A percentile compares a stretch with the other conserved stretches of the same genome.
phyloP scores from a whole-genome alignment of 2,113 vertebrate species.

The Cacatua alba region DNA sequence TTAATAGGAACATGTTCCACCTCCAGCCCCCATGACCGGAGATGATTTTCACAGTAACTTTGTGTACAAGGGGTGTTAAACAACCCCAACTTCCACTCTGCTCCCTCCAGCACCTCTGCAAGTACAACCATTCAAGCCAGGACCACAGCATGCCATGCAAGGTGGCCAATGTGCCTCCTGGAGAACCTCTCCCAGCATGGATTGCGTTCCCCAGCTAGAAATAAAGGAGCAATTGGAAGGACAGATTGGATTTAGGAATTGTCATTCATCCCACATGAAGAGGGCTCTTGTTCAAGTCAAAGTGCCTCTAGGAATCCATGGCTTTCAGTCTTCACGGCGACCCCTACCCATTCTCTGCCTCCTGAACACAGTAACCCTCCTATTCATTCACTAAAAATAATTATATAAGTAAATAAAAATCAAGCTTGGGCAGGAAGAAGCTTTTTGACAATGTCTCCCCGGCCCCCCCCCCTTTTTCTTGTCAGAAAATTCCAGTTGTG shows the following conservation, averaged over 20 bases:
- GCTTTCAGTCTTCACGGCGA: not conserved
- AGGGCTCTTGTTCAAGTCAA: not conserved
- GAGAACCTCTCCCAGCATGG: not conserved
- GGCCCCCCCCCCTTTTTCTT: not conserved
- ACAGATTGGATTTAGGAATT: not conserved
- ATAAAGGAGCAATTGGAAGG: rapidly evolving
- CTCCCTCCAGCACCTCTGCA: not conserved
- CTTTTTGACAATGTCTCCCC: not conserved
- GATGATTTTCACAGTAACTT: not conserved
- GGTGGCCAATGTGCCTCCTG: not conserved
- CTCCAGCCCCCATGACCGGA: not conserved
- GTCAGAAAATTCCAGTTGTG: not conserved
- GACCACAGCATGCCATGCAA: rapidly evolving
- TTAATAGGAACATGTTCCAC: not conserved
- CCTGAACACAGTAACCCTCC: not conserved
- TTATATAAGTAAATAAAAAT: not conserved
- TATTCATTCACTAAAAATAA: constrained; percentile 27
- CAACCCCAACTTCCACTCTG: not conserved
- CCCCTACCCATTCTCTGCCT: not conserved
- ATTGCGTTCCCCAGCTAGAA: not conserved
- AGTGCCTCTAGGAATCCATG: not conserved
- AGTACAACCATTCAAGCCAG: rapidly evolving
- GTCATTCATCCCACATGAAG: not conserved
- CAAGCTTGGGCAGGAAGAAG: not conserved
- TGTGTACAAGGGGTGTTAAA: not conserved